These are phyloP conservation scores for Apamea crenata DNA, from an alignment of 2,888 invertebrate species.

Conservation along the genomic window DNA sequence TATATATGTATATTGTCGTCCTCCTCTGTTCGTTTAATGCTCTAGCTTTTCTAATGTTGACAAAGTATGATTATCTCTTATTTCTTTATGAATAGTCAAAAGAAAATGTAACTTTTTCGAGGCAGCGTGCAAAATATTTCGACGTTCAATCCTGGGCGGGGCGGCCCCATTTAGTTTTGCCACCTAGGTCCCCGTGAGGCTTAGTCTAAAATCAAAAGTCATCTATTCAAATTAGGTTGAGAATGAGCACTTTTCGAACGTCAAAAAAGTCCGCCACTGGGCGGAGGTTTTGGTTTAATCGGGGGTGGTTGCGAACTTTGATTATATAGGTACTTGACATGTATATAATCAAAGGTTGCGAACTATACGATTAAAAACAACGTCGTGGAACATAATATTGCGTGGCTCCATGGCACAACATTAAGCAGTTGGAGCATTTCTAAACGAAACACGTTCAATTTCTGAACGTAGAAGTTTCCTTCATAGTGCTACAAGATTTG, in stretches of 20 bases:
- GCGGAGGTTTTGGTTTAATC: background rate
- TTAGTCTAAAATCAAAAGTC: background rate
- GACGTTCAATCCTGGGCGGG: background rate
- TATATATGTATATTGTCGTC: too few relatives aligned
- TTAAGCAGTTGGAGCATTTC: background rate
- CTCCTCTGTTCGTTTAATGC: too few relatives aligned
- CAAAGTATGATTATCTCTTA: background rate
- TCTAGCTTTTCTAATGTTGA: background rate
- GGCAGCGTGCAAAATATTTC: background rate
- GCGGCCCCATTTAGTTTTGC: background rate
- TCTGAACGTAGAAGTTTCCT: conserved; percentile 53
- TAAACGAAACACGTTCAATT: conserved; percentile 33
- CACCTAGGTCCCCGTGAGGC: background rate
- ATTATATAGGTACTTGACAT: too few relatives aligned
- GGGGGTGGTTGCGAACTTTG: background rate
- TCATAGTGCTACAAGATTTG: conserved; percentile 37
- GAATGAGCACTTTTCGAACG: too few relatives aligned
- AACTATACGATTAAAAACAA: background rate
- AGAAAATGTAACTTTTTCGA: background rate
- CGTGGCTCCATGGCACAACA: background rate
- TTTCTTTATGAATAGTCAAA: background rate
- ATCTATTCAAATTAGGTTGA: too few relatives aligned
- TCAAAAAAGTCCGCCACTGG: background rate
- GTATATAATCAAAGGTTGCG: too few relatives aligned
- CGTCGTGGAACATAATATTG: background rate